A percentile compares a stretch with the other conserved stretches of the same genome.
Evolutionary conservation across 1,140 invertebrate species (phyloP).

Genomic region (Drosophila tani): DNA sequence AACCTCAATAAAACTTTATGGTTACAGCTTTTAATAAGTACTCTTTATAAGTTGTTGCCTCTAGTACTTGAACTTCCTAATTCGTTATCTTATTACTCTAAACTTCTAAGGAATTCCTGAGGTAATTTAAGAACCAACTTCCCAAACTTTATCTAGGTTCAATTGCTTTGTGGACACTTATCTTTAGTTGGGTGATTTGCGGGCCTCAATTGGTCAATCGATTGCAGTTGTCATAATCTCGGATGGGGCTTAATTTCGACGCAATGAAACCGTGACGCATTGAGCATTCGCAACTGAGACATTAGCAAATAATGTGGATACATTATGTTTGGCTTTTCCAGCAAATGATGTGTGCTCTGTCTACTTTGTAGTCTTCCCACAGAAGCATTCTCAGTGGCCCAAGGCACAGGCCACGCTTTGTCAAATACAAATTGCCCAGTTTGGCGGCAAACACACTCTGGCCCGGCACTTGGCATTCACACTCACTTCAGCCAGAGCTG

Average conservation of each 20-base stretch:
- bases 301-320: constrained; percentile 31
- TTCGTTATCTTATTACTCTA: background rate
- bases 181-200: background rate
- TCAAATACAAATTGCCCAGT: constrained; percentile 53
- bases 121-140: background rate
- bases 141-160: background rate
- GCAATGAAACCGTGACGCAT: constrained; percentile 65
- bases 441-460: constrained; percentile 26
- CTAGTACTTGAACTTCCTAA: background rate
- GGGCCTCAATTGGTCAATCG: constrained; percentile 36
- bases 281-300: constrained; percentile 31
- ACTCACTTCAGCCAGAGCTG: constrained; percentile 32
- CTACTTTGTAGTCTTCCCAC: background rate
- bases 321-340: constrained; percentile 25
- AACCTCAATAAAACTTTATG: too few relatives aligned
- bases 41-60: background rate
- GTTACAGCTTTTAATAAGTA: too few relatives aligned
- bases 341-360: constrained; percentile 1
- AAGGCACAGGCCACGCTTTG: constrained; percentile 14
- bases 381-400: constrained; percentile 60
- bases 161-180: background rate
- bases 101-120: background rate
- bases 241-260: constrained; percentile 38
- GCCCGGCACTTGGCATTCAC: constrained; percentile 31
- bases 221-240: constrained; percentile 33